phyloP scores from a whole-genome alignment of 2,888 invertebrate species.

The Dryobotodes eremita region DNA sequence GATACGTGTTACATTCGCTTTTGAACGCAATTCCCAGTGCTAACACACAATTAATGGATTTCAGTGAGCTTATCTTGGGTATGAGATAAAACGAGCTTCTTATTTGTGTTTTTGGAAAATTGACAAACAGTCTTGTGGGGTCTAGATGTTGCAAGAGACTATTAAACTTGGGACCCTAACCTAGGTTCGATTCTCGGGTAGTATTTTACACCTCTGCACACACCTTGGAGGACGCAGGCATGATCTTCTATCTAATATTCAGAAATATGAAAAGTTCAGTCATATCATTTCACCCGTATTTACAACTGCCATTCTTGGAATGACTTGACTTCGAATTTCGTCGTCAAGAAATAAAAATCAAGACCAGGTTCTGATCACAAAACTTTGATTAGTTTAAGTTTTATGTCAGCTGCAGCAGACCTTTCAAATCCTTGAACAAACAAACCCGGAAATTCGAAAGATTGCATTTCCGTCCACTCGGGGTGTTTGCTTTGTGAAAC shows the following conservation, averaged over 20 bases:
- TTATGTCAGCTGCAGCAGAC: not conserved
- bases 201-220: not conserved
- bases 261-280: not conserved
- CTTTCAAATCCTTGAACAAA: slow-evolving; percentile 5
- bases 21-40: not conserved
- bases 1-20: not conserved
- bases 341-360: not conserved
- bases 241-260: not conserved
- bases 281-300: not conserved
- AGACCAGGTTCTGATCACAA: slow-evolving; percentile 5
- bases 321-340: not conserved
- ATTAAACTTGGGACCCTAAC: too few species aligned
- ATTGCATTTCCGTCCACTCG: not conserved
- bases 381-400: slow-evolving; percentile 12
- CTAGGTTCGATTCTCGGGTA: not conserved
- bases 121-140: not conserved
- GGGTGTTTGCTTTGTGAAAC: not conserved
- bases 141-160: not conserved
- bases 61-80: not conserved
- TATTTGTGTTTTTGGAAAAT: not conserved
- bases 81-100: not conserved
- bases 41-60: not conserved
- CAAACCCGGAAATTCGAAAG: not conserved
- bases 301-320: not conserved
- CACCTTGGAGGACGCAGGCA: not conserved